These are phyloP conservation scores for Xenopus laevis DNA, from an alignment of 2,113 vertebrate genomes.

Conservation along the genomic window DNA sequence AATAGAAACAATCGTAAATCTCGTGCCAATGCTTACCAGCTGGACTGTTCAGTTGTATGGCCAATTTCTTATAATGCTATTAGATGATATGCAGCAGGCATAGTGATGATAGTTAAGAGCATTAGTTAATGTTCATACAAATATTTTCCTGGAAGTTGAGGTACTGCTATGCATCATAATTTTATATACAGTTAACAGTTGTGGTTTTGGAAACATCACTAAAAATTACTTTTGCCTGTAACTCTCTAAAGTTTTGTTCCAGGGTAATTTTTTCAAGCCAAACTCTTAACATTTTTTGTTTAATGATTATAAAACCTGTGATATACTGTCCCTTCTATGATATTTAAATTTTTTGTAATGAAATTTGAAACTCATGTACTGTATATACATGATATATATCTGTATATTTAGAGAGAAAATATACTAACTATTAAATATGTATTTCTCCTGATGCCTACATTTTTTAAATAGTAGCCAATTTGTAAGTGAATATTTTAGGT, in stretches of 20 bases:
- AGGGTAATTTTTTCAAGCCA: slow-evolving; percentile 23
- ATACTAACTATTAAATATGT: too few relatives aligned
- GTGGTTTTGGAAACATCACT: slow-evolving; percentile 45
- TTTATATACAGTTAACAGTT: slow-evolving; percentile 44
- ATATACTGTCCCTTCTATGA: background rate
- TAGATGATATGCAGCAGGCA: slow-evolving; percentile 28
- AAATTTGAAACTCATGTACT: too few relatives aligned
- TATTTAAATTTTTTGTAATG: too few relatives aligned
- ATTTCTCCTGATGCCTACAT: too few relatives aligned
- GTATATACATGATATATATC: too few relatives aligned
- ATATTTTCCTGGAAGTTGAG: slow-evolving; percentile 41
- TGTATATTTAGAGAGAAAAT: too few relatives aligned
- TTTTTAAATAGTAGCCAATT: too few relatives aligned
- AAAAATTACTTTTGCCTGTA: slow-evolving; percentile 41
- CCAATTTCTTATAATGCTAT: slow-evolving; percentile 8
- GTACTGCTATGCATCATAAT: slow-evolving; percentile 22
- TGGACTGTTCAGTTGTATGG: slow-evolving; percentile 9
- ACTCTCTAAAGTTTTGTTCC: slow-evolving; percentile 26
- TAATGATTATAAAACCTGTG: too few relatives aligned
- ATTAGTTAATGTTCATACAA: slow-evolving; percentile 34
- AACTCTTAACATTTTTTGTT: background rate
- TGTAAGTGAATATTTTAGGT: too few relatives aligned
- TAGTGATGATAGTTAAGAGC: slow-evolving; percentile 39
- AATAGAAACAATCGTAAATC: too few relatives aligned
- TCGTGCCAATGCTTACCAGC: background rate